Evolutionary conservation across 2,888 invertebrate species (phyloP).

Genomic region (Dicyrtoma fusca): DNA sequence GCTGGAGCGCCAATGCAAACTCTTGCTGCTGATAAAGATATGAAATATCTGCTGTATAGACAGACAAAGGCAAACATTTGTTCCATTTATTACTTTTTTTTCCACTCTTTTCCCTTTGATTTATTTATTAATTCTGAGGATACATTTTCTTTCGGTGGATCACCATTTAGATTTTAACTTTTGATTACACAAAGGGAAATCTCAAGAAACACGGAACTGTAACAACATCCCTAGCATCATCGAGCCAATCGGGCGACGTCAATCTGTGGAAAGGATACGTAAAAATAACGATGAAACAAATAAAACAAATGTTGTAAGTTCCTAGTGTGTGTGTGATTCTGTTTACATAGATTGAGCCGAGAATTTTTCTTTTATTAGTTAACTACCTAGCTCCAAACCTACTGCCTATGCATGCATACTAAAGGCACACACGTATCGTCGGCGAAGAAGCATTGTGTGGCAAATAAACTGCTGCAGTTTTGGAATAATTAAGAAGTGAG

Average conservation of each 20-base stretch:
- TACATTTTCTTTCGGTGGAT: conserved; percentile 10
- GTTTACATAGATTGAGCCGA: too few relatives aligned
- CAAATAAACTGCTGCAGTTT: not conserved
- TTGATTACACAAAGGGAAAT: not conserved
- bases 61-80: conserved; percentile 12
- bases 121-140: conserved; percentile 16
- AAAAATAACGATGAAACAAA: too few relatives aligned
- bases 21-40: not conserved
- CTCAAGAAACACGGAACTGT: too few relatives aligned
- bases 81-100: conserved; percentile 4
- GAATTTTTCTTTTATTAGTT: too few relatives aligned
- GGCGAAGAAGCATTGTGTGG: not conserved
- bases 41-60: not conserved
- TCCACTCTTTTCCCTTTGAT: not conserved
- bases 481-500: not conserved
- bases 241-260: too few relatives aligned
- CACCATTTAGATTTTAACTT: not conserved
- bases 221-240: too few relatives aligned
- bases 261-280: too few relatives aligned
- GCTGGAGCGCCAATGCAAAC: too few relatives aligned
- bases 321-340: too few relatives aligned
- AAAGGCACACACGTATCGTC: not conserved
- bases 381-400: not conserved
- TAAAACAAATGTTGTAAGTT: too few relatives aligned
- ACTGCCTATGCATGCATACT: not conserved